phyloP scores from a whole-genome alignment of 2,888 invertebrate species.

The Synergus laeviventris region DNA sequence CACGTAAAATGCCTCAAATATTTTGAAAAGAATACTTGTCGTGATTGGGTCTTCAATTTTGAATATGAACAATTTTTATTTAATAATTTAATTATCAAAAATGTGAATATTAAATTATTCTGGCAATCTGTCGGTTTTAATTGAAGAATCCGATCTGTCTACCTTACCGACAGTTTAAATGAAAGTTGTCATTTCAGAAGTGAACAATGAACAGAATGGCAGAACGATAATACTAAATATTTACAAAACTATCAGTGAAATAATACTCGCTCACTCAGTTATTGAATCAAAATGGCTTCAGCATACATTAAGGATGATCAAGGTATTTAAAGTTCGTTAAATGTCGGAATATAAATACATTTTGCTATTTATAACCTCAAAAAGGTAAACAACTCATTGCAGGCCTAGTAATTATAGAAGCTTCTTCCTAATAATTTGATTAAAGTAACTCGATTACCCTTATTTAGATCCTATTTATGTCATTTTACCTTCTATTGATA shows the following conservation, averaged over 20 bases:
- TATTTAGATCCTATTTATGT: constrained; percentile 7
- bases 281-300: constrained; percentile 67
- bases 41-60: not conserved
- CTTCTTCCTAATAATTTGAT: constrained; percentile 21
- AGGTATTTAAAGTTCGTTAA: constrained; percentile 60
- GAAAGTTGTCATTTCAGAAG: constrained; percentile 11
- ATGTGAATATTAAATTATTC: not conserved
- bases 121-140: not conserved
- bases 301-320: constrained; percentile 73
- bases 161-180: not conserved
- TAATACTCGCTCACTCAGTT: constrained; percentile 44
- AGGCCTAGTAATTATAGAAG: not conserved
- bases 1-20: not conserved
- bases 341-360: not conserved
- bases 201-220: constrained; percentile 53
- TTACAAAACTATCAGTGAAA: constrained; percentile 61
- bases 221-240: constrained; percentile 56
- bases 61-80: not conserved
- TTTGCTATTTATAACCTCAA: constrained; percentile 70
- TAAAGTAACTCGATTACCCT: constrained; percentile 22
- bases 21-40: not conserved
- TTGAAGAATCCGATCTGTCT: not conserved
- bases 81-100: not conserved
- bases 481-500: not conserved
- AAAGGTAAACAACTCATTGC: constrained; percentile 64